These are phyloP conservation scores for Cydia splendana DNA, from an alignment of 1,140 invertebrate genomes.

Conservation along the genomic window DNA sequence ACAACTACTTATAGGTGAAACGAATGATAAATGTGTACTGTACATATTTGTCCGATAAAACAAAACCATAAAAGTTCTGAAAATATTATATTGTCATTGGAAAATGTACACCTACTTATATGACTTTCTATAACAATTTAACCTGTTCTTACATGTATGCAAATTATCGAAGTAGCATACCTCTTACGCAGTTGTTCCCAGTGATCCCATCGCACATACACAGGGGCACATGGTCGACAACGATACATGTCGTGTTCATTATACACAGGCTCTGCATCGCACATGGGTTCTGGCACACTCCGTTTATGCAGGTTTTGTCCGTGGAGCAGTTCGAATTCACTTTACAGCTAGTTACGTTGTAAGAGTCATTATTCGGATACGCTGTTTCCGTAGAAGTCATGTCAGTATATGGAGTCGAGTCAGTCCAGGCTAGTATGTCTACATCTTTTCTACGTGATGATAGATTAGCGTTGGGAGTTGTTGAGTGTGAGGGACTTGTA, in stretches of 20 bases:
- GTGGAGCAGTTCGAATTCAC: conserved; percentile 84
- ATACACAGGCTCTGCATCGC: conserved; percentile 82
- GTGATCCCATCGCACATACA: conserved; percentile 82
- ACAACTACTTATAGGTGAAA: conserved; percentile 10
- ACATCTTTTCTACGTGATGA: conserved; percentile 69
- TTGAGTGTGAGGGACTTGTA: conserved; percentile 39
- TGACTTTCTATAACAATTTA: conserved; percentile 19
- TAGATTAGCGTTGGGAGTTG: conserved; percentile 63
- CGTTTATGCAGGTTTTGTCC: conserved; percentile 83
- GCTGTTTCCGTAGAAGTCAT: conserved; percentile 57
- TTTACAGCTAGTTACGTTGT: conserved; percentile 77
- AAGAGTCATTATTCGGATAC: conserved; percentile 59
- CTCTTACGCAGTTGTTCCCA: conserved; percentile 75
- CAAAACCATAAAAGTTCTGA: conserved; percentile 40
- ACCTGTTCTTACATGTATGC: conserved; percentile 38
- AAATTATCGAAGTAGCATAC: conserved; percentile 68
- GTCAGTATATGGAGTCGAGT: conserved; percentile 62
- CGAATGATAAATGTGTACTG: conserved; percentile 7
- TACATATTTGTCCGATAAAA: conserved; percentile 77
- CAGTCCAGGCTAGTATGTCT: conserved; percentile 73
- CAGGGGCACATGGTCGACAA: conserved; percentile 84
- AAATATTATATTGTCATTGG: not conserved
- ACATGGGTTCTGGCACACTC: conserved; percentile 88
- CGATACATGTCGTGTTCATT: conserved; percentile 84
- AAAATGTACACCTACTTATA: conserved; percentile 4